These are phyloP conservation scores for Melieria crassipennis DNA, from an alignment of 2,888 invertebrate species.

Conservation along the genomic window DNA sequence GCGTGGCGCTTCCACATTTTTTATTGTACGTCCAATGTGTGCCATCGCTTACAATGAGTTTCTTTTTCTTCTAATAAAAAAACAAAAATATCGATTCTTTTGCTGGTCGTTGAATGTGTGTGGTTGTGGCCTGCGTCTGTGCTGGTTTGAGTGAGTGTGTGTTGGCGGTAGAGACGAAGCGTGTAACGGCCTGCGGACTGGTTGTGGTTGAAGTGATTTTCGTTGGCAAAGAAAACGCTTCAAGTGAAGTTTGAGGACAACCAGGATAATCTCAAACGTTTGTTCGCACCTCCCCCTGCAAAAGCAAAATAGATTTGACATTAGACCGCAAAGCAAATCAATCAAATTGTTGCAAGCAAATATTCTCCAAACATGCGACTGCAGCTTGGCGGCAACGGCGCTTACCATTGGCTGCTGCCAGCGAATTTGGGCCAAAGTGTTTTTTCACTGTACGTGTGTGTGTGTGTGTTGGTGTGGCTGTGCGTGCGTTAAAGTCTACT, in stretches of 20 bases:
- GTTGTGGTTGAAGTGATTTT: conserved; percentile 45
- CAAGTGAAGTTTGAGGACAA: conserved; percentile 57
- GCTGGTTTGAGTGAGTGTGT: not conserved
- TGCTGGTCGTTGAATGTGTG: too few species aligned
- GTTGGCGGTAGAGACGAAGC: conserved; percentile 22
- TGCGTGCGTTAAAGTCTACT: too few species aligned
- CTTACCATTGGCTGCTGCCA: not conserved
- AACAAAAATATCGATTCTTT: not conserved
- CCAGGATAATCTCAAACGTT: conserved; percentile 42
- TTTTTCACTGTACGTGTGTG: too few species aligned
- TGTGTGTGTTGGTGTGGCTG: too few species aligned
- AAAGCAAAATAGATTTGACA: not conserved
- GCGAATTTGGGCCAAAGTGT: too few species aligned
- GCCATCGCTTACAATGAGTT: conserved; percentile 54
- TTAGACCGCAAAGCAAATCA: not conserved
- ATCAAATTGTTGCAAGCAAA: not conserved
- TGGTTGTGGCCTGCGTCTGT: too few species aligned
- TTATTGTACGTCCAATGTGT: conserved; percentile 76
- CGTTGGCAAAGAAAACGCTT: conserved; percentile 44
- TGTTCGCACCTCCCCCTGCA: conserved; percentile 66
- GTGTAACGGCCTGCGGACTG: conserved; percentile 14
- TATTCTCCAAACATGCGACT: not conserved
- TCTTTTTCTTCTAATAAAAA: conserved; percentile 1
- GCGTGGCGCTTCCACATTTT: conserved; percentile 80
- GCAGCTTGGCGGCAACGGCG: not conserved